Conservation (phyloP, 2,888 invertebrate genomes). For the Apamea monoglypha region DNA sequence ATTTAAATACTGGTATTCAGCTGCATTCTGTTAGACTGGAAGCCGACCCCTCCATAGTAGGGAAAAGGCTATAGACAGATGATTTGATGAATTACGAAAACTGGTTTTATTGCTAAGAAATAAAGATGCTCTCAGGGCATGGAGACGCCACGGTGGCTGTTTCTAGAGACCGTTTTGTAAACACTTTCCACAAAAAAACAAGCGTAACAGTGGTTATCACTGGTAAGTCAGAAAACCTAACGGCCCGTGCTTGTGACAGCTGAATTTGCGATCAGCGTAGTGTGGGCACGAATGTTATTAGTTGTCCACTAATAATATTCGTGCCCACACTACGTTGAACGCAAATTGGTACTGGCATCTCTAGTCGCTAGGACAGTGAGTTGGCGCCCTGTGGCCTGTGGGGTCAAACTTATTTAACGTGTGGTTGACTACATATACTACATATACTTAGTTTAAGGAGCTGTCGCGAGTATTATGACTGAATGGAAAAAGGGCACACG, state of each 20-base stretch:
- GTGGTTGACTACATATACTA: not conserved
- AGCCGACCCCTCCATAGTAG: too few species aligned
- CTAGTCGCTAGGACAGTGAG: not conserved
- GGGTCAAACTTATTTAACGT: not conserved
- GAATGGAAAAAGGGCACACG: not conserved
- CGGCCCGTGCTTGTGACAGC: not conserved
- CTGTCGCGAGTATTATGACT: not conserved
- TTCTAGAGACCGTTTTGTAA: not conserved
- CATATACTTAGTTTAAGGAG: not conserved
- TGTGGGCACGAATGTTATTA: not conserved
- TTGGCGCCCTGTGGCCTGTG: not conserved
- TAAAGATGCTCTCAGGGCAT: not conserved
- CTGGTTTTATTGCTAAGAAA: not conserved
- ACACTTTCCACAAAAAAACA: not conserved
- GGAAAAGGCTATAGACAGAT: too few species aligned
- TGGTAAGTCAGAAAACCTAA: not conserved
- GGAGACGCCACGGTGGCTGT: not conserved
- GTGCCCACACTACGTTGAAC: too few species aligned
- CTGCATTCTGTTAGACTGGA: too few species aligned
- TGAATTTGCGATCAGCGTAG: not conserved
- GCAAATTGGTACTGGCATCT: not conserved
- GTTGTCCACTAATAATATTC: too few species aligned
- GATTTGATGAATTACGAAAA: not conserved
- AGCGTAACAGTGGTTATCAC: not conserved
- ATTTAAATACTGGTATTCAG: too few species aligned